A percentile compares a stretch with the other conserved stretches of the same genome.
These are phyloP conservation scores for Epicampocera succincta DNA, from an alignment of 2,888 invertebrate genomes.

Conservation along the genomic window DNA sequence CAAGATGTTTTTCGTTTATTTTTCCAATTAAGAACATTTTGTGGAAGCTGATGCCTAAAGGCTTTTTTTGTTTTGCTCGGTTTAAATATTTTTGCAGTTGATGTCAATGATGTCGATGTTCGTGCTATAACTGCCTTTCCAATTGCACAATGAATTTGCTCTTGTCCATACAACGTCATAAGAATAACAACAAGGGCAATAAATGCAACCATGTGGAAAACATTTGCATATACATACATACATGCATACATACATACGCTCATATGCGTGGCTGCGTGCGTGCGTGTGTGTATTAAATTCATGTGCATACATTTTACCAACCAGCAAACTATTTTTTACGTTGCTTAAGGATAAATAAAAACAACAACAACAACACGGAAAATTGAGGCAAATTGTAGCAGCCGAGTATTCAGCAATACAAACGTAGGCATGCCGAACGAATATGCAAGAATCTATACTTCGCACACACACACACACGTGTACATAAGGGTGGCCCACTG, in stretches of 20 bases:
- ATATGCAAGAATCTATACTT: slow-evolving; percentile 47
- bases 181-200: slow-evolving; percentile 53
- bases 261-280: background rate
- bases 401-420: slow-evolving; percentile 10
- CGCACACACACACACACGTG: slow-evolving; percentile 4
- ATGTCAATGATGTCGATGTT: slow-evolving; percentile 45
- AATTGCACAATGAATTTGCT: slow-evolving; percentile 19
- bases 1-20: slow-evolving; percentile 66
- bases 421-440: slow-evolving; percentile 2
- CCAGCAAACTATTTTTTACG: slow-evolving; percentile 44
- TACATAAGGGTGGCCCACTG: too few relatives aligned
- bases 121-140: slow-evolving; percentile 19
- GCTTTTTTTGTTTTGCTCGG: slow-evolving; percentile 28
- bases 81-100: slow-evolving; percentile 48
- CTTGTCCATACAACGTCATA: slow-evolving; percentile 24
- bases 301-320: slow-evolving; percentile 48
- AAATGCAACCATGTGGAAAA: slow-evolving; percentile 57
- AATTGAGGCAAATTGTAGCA: background rate
- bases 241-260: background rate
- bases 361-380: too few relatives aligned
- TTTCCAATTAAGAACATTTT: slow-evolving; percentile 68
- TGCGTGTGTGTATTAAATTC: slow-evolving; percentile 22
- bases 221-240: slow-evolving; percentile 17
- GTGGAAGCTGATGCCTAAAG: slow-evolving; percentile 55
- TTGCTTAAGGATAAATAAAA: slow-evolving; percentile 40